Conservation (phyloP, 2,888 invertebrate species). For the Cryptocheilus praepositus region DNA sequence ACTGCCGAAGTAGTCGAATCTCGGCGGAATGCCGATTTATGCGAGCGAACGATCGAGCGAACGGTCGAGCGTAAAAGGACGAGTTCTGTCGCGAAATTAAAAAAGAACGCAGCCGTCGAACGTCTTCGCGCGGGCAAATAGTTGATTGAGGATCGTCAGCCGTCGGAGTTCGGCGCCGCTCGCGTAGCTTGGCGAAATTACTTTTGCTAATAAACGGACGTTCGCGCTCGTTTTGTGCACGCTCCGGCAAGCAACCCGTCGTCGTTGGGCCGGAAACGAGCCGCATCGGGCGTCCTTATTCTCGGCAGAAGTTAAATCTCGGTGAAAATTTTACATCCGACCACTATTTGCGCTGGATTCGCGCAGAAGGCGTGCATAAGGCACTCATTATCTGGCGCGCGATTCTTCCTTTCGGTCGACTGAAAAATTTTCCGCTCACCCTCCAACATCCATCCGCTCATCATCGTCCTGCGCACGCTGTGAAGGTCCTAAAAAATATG, state of each 20-base stretch:
- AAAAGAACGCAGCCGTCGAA: no score
- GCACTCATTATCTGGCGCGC: constrained; percentile 9
- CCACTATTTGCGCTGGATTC: constrained; percentile 16
- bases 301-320: constrained; percentile 26
- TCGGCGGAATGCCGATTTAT: no score
- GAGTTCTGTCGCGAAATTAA: no score
- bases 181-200: no score
- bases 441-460: background rate
- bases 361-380: background rate
- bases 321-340: constrained; percentile 37
- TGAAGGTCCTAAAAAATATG: background rate
- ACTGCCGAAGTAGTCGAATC: no score
- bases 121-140: no score
- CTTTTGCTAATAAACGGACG: no score
- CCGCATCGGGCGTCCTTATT: constrained; percentile 30
- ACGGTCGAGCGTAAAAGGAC: no score
- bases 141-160: no score
- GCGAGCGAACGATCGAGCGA: no score
- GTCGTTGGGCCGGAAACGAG: constrained; percentile 37
- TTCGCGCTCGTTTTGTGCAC: no score
- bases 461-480: background rate
- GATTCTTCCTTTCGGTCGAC: constrained; percentile 42
- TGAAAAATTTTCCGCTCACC: constrained; percentile 38
- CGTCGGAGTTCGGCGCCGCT: no score
- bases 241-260: constrained; percentile 21